Conservation (phyloP, 2,888 invertebrate genomes). For the Glaucopsyche alexis region DNA sequence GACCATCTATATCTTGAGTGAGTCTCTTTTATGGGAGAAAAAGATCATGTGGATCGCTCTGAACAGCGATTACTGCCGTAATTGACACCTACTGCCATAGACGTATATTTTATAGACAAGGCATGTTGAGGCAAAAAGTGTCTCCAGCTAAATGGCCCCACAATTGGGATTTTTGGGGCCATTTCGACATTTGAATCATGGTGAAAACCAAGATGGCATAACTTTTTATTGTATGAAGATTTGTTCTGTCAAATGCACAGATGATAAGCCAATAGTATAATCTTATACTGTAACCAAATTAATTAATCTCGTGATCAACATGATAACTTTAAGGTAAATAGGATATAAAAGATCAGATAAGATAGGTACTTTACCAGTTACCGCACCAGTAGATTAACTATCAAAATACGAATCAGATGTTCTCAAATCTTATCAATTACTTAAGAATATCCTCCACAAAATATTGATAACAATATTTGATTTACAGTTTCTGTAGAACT, state of each 20-base stretch:
- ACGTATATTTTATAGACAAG: too few species aligned
- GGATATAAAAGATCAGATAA: background rate
- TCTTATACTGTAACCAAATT: too few species aligned
- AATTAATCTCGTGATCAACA: background rate
- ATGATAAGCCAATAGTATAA: background rate
- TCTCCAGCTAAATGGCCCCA: too few species aligned
- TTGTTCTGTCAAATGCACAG: too few species aligned
- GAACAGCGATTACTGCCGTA: too few species aligned
- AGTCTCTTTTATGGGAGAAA: conserved; percentile 48
- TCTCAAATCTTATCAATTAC: background rate
- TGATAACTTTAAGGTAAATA: background rate
- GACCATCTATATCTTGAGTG: conserved; percentile 94
- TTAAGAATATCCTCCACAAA: background rate
- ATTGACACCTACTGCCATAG: too few species aligned
- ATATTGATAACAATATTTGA: background rate
- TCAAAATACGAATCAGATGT: background rate
- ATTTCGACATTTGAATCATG: too few species aligned
- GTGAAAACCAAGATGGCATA: too few species aligned
- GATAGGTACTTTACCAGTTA: background rate
- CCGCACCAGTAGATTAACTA: background rate
- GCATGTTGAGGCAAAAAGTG: too few species aligned
- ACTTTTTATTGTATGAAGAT: too few species aligned
- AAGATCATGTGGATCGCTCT: background rate
- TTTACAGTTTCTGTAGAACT: background rate
- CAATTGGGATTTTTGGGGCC: too few species aligned